phyloP scores from a whole-genome alignment of 2,113 vertebrate genomes.

The Channa maculata region DNA sequence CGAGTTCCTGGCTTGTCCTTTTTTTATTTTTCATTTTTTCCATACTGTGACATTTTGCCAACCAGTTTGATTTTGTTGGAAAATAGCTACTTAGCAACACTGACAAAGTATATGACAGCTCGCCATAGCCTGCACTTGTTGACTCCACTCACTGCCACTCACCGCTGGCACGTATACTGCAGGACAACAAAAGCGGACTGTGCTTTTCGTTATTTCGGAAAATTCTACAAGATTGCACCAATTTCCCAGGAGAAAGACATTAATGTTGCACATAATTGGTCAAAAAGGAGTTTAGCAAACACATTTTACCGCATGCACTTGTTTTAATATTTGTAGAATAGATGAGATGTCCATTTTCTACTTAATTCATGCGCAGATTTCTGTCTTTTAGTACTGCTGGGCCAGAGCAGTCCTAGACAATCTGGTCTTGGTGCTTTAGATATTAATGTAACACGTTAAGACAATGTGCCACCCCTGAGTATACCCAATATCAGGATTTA shows the following conservation, averaged over 20 bases:
- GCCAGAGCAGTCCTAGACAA: not conserved
- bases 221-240: conserved; percentile 3
- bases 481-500: not conserved
- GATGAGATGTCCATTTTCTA: too few relatives aligned
- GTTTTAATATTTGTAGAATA: not conserved
- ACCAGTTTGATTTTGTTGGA: conserved; percentile 25
- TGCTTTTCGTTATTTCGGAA: not conserved
- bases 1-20: not conserved
- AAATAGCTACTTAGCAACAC: conserved; percentile 29
- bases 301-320: not conserved
- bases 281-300: conserved; percentile 3
- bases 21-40: not conserved
- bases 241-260: not conserved
- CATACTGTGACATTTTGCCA: conserved; percentile 25
- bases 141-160: conserved; percentile 24
- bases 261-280: conserved; percentile 6
- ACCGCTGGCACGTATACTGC: conserved; percentile 2
- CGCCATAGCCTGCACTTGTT: conserved; percentile 38
- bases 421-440: not conserved
- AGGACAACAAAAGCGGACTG: conserved; percentile 32
- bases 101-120: conserved; percentile 41
- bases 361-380: too few relatives aligned
- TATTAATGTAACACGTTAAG: conserved; percentile 5
- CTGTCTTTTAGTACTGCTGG: too few relatives aligned
- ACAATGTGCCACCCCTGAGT: not conserved